A percentile compares a stretch with the other conserved stretches of the same genome.
Evolutionary conservation across 37 sponge, comb jelly and placozoan genomes (phyloP).

Genomic region (Cliona cf. orientalis): DNA sequence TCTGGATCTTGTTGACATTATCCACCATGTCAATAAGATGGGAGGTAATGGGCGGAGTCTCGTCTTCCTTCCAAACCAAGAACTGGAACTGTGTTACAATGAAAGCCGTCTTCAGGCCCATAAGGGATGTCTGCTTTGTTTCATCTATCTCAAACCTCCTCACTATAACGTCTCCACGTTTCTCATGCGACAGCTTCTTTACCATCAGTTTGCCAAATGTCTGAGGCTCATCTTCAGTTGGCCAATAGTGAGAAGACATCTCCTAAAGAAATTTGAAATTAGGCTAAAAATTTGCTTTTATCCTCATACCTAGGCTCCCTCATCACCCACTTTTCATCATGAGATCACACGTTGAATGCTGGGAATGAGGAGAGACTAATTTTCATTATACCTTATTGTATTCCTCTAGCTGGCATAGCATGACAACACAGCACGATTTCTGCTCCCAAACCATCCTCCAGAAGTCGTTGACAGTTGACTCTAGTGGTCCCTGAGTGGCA

Average conservation of each 20-base stretch:
- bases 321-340: no score
- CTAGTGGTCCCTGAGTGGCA: conserved; percentile 55
- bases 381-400: conserved; percentile 36
- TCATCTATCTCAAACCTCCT: background rate
- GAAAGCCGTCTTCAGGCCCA: no score
- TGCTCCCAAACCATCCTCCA: conserved; percentile 73
- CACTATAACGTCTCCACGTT: no score
- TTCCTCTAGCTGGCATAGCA: conserved; percentile 58
- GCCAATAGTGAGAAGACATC: no score
- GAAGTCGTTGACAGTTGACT: conserved; percentile 64
- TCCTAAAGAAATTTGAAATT: no score
- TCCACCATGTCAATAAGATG: conserved; percentile 60
- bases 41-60: conserved; percentile 4
- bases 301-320: no score
- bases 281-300: no score
- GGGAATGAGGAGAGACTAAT: no score
- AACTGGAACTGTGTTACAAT: conserved; percentile 57
- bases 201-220: no score
- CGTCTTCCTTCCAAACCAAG: conserved; percentile 49
- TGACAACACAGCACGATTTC: conserved; percentile 47
- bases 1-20: conserved; percentile 32
- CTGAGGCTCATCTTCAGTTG: no score
- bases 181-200: no score
- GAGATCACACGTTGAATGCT: no score
- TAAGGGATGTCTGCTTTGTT: background rate